These are phyloP conservation scores for Rallus crepitans DNA, from an alignment of 2,797 vertebrate genomes.

Conservation along the genomic window DNA sequence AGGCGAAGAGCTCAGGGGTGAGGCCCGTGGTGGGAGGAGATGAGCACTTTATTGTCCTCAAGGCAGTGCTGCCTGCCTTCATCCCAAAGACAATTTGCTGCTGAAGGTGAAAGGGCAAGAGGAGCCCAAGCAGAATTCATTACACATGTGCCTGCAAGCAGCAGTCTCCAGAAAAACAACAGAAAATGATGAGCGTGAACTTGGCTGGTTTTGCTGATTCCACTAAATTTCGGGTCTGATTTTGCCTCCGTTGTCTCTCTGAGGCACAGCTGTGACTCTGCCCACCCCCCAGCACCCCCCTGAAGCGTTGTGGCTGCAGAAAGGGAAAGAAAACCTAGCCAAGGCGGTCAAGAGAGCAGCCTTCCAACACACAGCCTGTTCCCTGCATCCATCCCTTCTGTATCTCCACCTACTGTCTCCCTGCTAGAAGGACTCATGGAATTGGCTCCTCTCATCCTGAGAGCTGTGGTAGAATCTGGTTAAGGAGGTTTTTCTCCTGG, in stretches of 20 bases:
- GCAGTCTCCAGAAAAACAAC: background rate
- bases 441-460: background rate
- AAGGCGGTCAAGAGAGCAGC: background rate
- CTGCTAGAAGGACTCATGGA: background rate
- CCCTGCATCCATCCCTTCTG: background rate
- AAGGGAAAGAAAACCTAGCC: background rate
- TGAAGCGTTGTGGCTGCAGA: background rate
- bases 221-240: background rate
- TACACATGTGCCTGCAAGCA: background rate
- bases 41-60: background rate
- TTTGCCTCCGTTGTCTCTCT: background rate
- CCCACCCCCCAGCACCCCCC: background rate
- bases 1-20: background rate
- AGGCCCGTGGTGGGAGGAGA: background rate
- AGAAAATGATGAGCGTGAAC: background rate
- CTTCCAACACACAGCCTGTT: background rate
- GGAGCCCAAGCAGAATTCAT: background rate
- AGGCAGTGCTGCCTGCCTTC: background rate
- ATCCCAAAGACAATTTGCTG: background rate
- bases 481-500: background rate
- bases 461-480: background rate
- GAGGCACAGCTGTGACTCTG: slow-evolving; percentile 1
- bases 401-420: background rate
- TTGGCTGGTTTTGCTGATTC: background rate
- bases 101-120: background rate